phyloP scores from a whole-genome alignment of 1,140 invertebrate species.

The Drosophila kanapiae region DNA sequence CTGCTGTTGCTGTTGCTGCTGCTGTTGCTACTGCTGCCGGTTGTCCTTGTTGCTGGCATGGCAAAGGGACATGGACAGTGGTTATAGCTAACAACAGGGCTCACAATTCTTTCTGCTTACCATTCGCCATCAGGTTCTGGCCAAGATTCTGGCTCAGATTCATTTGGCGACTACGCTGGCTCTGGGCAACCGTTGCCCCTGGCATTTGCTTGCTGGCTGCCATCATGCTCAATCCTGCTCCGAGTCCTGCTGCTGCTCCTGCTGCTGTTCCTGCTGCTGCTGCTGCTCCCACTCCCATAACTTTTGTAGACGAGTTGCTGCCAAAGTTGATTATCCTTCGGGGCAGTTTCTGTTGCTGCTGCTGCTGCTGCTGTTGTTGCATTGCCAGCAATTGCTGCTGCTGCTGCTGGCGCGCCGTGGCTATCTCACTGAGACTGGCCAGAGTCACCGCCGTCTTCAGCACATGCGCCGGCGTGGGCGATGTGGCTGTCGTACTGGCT shows the following conservation, averaged over 20 bases:
- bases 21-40: slow-evolving; percentile 49
- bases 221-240: slow-evolving; percentile 25
- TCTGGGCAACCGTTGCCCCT: background rate
- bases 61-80: slow-evolving; percentile 38
- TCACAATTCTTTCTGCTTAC: slow-evolving; percentile 74
- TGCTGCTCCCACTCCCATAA: slow-evolving; percentile 25
- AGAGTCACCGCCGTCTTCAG: slow-evolving; percentile 81
- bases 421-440: slow-evolving; percentile 78
- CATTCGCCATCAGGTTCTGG: slow-evolving; percentile 53
- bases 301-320: slow-evolving; percentile 57
- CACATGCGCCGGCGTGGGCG: slow-evolving; percentile 75
- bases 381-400: slow-evolving; percentile 51
- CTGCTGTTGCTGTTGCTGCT: slow-evolving; percentile 34
- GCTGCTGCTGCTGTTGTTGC: slow-evolving; percentile 62
- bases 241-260: slow-evolving; percentile 1
- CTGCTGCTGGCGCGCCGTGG: slow-evolving; percentile 72
- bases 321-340: slow-evolving; percentile 69
- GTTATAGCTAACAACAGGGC: slow-evolving; percentile 45
- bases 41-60: slow-evolving; percentile 45
- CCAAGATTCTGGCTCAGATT: slow-evolving; percentile 17
- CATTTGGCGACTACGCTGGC: slow-evolving; percentile 26
- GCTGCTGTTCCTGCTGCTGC: slow-evolving; percentile 19
- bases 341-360: slow-evolving; percentile 60
- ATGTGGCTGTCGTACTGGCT: slow-evolving; percentile 46
- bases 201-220: slow-evolving; percentile 31